These are phyloP conservation scores for Parapristionchus giblindavisi DNA, from an alignment of 2,888 invertebrate species.

Conservation along the genomic window DNA sequence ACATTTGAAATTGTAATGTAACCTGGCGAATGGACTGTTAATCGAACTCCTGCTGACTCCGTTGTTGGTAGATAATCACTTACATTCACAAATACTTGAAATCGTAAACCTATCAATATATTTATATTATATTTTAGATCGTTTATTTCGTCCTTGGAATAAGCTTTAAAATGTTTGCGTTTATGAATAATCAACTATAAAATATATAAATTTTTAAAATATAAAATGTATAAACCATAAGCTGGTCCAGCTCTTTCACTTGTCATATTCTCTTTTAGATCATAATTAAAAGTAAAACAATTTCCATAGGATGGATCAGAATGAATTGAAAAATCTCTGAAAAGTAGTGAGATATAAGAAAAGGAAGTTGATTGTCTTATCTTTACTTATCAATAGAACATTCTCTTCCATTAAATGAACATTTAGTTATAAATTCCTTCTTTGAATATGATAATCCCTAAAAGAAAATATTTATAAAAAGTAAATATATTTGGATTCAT, in stretches of 20 bases:
- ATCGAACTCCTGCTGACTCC: conserved; percentile 64
- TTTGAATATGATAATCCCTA: conserved; percentile 51
- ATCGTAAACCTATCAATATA: conserved; percentile 63
- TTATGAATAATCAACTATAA: background rate
- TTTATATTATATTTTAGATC: no score
- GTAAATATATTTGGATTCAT: background rate
- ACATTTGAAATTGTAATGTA: background rate
- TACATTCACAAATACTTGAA: conserved; percentile 68
- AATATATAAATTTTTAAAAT: background rate
- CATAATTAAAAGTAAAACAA: conserved; percentile 67
- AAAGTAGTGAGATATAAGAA: conserved; percentile 34
- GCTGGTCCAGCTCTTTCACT: conserved; percentile 66
- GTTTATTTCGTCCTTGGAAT: no score
- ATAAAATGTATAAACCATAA: conserved; percentile 66
- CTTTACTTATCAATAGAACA: conserved; percentile 66
- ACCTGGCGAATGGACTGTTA: conserved; percentile 64
- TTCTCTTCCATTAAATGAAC: conserved; percentile 68
- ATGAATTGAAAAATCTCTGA: conserved; percentile 65
- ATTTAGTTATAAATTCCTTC: conserved; percentile 63
- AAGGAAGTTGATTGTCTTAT: no score
- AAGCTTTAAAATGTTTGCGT: no score
- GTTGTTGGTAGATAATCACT: conserved; percentile 68
- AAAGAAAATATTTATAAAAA: background rate
- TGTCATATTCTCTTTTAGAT: conserved; percentile 54
- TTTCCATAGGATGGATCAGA: conserved; percentile 69